A percentile compares a stretch with the other conserved stretches of the same genome.
Conservation (phyloP, 2,113 vertebrate species). For the Cynoglossus semilaevis region DNA sequence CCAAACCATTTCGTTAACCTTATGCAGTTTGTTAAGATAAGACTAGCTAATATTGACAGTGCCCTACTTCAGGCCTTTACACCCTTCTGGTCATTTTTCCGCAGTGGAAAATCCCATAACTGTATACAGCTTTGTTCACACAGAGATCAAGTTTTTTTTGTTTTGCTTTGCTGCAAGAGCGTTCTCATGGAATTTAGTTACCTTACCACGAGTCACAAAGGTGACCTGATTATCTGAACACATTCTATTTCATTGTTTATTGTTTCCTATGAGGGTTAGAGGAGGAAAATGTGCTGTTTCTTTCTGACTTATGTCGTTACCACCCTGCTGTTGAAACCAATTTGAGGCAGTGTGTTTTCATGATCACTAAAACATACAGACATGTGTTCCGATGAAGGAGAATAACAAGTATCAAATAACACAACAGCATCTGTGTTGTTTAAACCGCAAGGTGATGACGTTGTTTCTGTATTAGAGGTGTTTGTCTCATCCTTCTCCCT, state of each 20-base stretch:
- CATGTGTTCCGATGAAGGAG: slow-evolving; percentile 21
- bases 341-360: slow-evolving; percentile 34
- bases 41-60: slow-evolving; percentile 55
- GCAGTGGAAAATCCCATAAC: slow-evolving; percentile 53
- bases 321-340: slow-evolving; percentile 39
- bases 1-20: slow-evolving; percentile 44
- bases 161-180: slow-evolving; percentile 14
- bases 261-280: slow-evolving; percentile 34
- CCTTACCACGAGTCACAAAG: slow-evolving; percentile 28
- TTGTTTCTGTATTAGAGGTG: slow-evolving; percentile 1
- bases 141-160: slow-evolving; percentile 46
- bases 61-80: slow-evolving; percentile 43
- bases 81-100: slow-evolving; percentile 47
- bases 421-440: slow-evolving; percentile 17
- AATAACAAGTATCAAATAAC: slow-evolving; percentile 35
- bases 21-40: slow-evolving; percentile 54
- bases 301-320: slow-evolving; percentile 35
- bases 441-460: not conserved
- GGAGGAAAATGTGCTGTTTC: slow-evolving; percentile 31
- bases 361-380: slow-evolving; percentile 28
- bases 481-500: not conserved
- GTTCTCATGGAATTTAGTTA: slow-evolving; percentile 55
- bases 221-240: slow-evolving; percentile 47
- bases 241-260: slow-evolving; percentile 28
- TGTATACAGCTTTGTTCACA: slow-evolving; percentile 54